phyloP scores from a whole-genome alignment of 2,113 vertebrate genomes.

The Tychaedon coryphoeus region DNA sequence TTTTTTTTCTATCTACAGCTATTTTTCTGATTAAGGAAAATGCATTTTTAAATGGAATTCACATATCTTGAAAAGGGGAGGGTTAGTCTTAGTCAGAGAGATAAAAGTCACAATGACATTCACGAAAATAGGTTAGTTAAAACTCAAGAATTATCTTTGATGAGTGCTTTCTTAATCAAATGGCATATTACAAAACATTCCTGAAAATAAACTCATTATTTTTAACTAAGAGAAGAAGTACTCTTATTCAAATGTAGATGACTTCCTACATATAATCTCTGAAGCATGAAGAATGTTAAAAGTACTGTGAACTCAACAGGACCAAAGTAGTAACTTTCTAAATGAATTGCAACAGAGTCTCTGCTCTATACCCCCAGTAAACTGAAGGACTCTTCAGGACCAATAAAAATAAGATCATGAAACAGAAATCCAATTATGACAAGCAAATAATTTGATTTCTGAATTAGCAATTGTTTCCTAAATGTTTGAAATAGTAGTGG shows the following conservation, averaged over 20 bases:
- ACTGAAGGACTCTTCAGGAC: not conserved
- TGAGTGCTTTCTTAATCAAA: not conserved
- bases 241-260: not conserved
- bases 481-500: not conserved
- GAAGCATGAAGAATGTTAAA: not conserved
- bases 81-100: not conserved
- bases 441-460: not conserved
- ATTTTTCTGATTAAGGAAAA: not conserved
- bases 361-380: not conserved
- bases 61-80: not conserved
- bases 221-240: not conserved
- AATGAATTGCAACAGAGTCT: not conserved
- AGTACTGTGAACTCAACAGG: not conserved
- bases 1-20: not conserved
- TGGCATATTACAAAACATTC: not conserved
- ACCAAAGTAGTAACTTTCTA: not conserved
- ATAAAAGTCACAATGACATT: not conserved
- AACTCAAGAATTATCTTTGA: not conserved
- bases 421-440: not conserved
- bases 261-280: not conserved
- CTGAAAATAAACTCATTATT: not conserved
- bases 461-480: not conserved
- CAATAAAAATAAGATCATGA: not conserved
- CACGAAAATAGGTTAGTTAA: not conserved
- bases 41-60: not conserved